A percentile compares a stretch with the other conserved stretches of the same genome.
These are phyloP conservation scores for Corythornis vintsioides DNA, from an alignment of 2,113 vertebrate species.

Conservation along the genomic window DNA sequence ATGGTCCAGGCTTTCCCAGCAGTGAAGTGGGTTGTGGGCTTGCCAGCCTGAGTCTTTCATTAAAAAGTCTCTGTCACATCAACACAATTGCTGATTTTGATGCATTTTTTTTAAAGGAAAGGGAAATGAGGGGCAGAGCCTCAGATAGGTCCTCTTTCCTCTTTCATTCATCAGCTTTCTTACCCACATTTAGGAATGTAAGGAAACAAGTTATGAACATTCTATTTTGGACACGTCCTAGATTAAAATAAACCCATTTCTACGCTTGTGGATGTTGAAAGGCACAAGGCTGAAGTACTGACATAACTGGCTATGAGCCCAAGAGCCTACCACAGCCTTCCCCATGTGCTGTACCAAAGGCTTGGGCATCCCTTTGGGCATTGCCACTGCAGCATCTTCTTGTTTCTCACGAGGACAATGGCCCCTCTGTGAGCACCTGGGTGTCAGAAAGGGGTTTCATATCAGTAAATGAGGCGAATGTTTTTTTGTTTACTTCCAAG, in stretches of 20 bases:
- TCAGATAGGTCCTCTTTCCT: background rate
- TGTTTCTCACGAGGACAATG: slow-evolving; percentile 11
- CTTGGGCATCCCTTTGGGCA: slow-evolving; percentile 13
- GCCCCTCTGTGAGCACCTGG: background rate
- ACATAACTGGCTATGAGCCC: background rate
- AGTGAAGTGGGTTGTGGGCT: accelerated
- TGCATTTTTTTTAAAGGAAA: background rate
- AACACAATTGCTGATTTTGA: background rate
- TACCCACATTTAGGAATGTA: background rate
- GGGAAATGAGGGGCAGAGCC: background rate
- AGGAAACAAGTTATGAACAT: background rate
- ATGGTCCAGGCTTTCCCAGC: background rate
- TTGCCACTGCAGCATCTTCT: slow-evolving; percentile 34
- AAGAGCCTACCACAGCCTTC: background rate
- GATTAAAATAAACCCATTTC: slow-evolving; percentile 24
- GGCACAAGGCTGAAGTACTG: background rate
- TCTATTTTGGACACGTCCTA: slow-evolving; percentile 18
- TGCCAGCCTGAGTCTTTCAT: background rate
- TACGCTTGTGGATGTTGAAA: background rate
- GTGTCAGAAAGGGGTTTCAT: background rate
- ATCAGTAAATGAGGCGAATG: background rate
- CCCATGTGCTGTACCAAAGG: background rate
- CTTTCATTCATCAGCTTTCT: background rate
- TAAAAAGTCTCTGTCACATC: background rate
- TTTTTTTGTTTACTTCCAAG: slow-evolving; percentile 26